A percentile compares a stretch with the other conserved stretches of the same genome.
phyloP scores from a whole-genome alignment of 2,888 invertebrate genomes.

The Chaetogeoica ovagalla region DNA sequence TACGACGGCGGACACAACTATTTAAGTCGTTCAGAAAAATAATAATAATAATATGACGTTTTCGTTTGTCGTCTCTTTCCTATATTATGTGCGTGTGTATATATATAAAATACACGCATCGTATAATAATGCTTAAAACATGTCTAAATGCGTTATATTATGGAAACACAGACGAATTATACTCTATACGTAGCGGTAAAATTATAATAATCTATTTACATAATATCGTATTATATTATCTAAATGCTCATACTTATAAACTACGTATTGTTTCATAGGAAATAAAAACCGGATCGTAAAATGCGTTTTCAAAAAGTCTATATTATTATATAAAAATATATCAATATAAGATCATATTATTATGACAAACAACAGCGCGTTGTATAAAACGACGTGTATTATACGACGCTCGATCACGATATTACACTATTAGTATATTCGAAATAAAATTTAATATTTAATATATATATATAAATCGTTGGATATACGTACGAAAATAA shows the following conservation, averaged over 20 bases:
- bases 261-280: too few relatives aligned
- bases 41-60: background rate
- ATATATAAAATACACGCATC: background rate
- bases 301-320: too few relatives aligned
- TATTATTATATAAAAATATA: too few relatives aligned
- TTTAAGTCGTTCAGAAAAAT: background rate
- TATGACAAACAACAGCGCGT: too few relatives aligned
- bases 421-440: too few relatives aligned
- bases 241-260: too few relatives aligned
- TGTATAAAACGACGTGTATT: too few relatives aligned
- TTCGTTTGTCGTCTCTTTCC: background rate
- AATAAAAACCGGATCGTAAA: too few relatives aligned
- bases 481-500: background rate
- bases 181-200: background rate
- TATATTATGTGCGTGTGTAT: background rate
- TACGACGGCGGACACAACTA: background rate
- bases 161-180: background rate
- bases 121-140: background rate
- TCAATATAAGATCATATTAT: too few relatives aligned
- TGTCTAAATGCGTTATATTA: background rate
- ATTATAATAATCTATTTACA: background rate
- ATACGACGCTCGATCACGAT: too few relatives aligned
- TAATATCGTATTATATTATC: too few relatives aligned
- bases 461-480: conserved; percentile 42
- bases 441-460: too few relatives aligned